Base-by-base conservation (phyloP, 2,888 invertebrate species). In the Drosophila multiciliata region DNA sequence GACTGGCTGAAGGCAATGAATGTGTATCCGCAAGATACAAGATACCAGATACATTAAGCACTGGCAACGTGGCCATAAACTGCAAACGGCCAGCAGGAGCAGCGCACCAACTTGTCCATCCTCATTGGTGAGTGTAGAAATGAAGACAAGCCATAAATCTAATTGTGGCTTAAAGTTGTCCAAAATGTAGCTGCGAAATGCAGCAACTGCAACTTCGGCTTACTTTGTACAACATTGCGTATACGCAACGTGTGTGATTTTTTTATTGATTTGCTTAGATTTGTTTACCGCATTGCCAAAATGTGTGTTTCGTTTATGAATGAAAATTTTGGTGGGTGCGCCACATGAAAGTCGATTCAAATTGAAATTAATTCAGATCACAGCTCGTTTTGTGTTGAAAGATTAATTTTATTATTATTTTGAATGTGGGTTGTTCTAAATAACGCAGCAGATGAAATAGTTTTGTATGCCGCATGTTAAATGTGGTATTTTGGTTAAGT, bases 191-290 rank as follows among this genome's bases (percentile, higher is more conserved):
- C 60, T 63, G 17, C 0, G 33, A 26, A 26, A 1, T 2, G 1
- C 26, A 29, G 7, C 26, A 15, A 2, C 33, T 61, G 15, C 32
- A 45, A n/a, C 35, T 54, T n/a, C 23, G 12, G 23, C 33, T 52
- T 11, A 45, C 40, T 33, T 17, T 29, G 58, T 35, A 49, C 36
- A 59, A 75, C 73, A 67, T 75, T 87, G 87, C 83, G 89, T 89
- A 84, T 84, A 84, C 89, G 87, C 68, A 70, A 54, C 49, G n/a
- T 32, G 49, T 60, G 38, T 11, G 35, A 35, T 32, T 38, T 32
- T 38, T 52, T n/a, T 48, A 54, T 38, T 32, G 42, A 60, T 58
- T 74, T 58, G 54, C 12, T 35, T 15, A 32, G 17, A 33, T 45
- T 57, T 11, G 9, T 17, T 11, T 40, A 32, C 12, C 33, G 57